Conservation (phyloP, 2,888 invertebrate genomes). For the Chromoteleia sp. region DNA sequence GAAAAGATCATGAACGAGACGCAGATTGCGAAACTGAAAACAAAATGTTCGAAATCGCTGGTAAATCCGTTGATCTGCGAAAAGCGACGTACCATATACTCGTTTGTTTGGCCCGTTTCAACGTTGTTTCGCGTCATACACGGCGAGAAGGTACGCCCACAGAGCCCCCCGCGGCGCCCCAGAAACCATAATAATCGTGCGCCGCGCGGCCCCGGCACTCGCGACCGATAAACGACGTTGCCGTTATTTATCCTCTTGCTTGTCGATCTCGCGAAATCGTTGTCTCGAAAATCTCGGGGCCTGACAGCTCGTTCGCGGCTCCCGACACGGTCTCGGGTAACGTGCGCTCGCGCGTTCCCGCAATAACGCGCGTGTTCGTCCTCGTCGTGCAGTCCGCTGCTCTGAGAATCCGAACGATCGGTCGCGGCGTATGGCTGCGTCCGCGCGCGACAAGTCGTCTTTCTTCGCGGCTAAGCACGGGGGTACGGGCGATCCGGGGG, state of each 20-base stretch:
- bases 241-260: neutral
- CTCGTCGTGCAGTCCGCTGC: neutral
- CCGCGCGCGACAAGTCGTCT: conserved; percentile 15
- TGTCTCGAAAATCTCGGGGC: neutral
- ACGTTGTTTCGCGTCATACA: conserved; percentile 38
- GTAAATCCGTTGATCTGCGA: neutral
- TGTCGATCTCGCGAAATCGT: neutral
- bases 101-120: conserved; percentile 53
- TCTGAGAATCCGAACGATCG: neutral
- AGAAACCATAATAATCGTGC: conserved; percentile 26
- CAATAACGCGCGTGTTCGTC: neutral
- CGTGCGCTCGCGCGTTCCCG: neutral
- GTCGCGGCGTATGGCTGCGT: neutral
- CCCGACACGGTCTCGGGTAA: neutral
- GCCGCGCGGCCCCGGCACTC: neutral
- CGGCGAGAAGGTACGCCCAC: conserved; percentile 48
- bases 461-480: conserved; percentile 12
- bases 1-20: too few species aligned
- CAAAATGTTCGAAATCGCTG: neutral
- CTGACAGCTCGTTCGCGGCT: neutral
- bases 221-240: neutral
- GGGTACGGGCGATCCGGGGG: conserved; percentile 17
- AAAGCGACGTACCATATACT: conserved; percentile 47
- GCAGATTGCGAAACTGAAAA: neutral
- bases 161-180: conserved; percentile 33